Base-by-base conservation (phyloP, 2,113 vertebrate species). In the Meles meles region DNA sequence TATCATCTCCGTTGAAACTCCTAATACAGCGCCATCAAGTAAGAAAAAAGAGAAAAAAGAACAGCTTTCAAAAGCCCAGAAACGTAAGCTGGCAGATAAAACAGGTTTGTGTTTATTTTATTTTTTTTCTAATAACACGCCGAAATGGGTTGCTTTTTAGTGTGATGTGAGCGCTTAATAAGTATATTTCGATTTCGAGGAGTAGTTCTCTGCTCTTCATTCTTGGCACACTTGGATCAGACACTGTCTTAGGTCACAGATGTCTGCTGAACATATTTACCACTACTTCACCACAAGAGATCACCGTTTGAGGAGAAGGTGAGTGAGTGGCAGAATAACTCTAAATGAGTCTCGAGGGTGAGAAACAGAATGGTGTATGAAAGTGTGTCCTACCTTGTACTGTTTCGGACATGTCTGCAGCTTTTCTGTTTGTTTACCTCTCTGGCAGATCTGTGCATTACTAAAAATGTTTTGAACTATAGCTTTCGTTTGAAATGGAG, bases 31-130 rank as follows among this genome's bases (percentile, higher is more conserved):
- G 37, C 93, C 98, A 42, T 95, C 98, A 83, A 99, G 95, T 98
- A 99, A 99, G 98, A 99, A 99, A 98, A 99, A 99, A 98, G 99
- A 99, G 55, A 99, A 99, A 99, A 99, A 99, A 98, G 99, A 99
- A 95, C 99, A 99, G 77, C 99, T 99, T 97, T 99, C 99, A n/a
- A 99, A 99, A 99, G 98, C 99, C 42, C 99, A 99, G 99, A 99
- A 99, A 97, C 99, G 99, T 91, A 99, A 99, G 96, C 98, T 99
- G 71, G 98, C 99, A 0, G 99, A 99, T 98, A 99, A 99, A 99
- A 99, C 99, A 98, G 99, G 99, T 99, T 95, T 96, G 98, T 98
- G 55, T 39, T 79, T 11, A 0, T 57, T 57, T 77, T 10, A 1
- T 69, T 65, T 59, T 57, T 8, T 90, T 93, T 34, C 86, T 59